phyloP scores from a whole-genome alignment of 2,113 vertebrate species.

The Argyrosomus japonicus region DNA sequence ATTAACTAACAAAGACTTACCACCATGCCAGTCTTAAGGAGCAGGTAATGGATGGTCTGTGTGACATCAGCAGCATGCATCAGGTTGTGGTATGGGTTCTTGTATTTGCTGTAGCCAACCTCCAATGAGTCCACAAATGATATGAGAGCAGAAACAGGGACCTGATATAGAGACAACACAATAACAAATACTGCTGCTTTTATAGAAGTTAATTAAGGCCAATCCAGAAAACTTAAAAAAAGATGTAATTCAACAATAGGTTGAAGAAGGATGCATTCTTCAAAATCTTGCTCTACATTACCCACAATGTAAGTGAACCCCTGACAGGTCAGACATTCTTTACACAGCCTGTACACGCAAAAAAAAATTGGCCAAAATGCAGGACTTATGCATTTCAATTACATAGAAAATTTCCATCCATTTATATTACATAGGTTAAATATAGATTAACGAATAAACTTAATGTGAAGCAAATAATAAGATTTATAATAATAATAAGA shows the following conservation, averaged over 20 bases:
- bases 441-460: too few species aligned
- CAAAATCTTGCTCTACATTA: neutral
- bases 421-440: too few species aligned
- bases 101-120: conserved; percentile 95
- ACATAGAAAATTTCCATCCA: too few species aligned
- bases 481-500: too few species aligned
- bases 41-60: conserved; percentile 95
- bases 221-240: too few species aligned
- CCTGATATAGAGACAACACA: conserved; percentile 79
- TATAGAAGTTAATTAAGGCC: too few species aligned
- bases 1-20: conserved; percentile 80
- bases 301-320: neutral
- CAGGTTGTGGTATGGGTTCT: conserved; percentile 98
- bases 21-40: conserved; percentile 92
- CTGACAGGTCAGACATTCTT: too few species aligned
- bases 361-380: too few species aligned
- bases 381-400: too few species aligned
- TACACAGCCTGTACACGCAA: too few species aligned
- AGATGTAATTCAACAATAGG: neutral
- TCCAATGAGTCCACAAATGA: conserved; percentile 96
- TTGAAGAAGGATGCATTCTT: neutral
- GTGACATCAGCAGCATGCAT: conserved; percentile 96
- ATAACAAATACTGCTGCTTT: neutral
- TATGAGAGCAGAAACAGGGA: conserved; percentile 93
- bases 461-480: too few species aligned